phyloP scores from a whole-genome alignment of 1,140 invertebrate genomes.

The Sycophila sp. region DNA sequence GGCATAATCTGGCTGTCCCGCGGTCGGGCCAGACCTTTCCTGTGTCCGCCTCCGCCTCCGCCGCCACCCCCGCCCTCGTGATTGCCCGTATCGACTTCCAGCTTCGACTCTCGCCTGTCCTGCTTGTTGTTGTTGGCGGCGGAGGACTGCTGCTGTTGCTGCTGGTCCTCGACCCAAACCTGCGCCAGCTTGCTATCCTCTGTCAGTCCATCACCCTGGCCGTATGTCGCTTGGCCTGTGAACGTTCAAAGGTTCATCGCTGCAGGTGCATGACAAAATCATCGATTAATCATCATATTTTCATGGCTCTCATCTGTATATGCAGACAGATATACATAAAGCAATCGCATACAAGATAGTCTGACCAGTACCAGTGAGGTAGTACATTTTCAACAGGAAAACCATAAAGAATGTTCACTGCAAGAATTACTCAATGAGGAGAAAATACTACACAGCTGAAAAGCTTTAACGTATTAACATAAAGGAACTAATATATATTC shows the following conservation, averaged over 20 bases:
- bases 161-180: slow-evolving; percentile 40
- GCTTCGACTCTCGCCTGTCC: slow-evolving; percentile 31
- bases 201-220: slow-evolving; percentile 57
- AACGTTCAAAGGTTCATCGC: slow-evolving; percentile 19
- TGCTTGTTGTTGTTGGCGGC: slow-evolving; percentile 9
- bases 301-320: background rate
- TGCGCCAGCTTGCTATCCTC: slow-evolving; percentile 38
- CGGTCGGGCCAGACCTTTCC: slow-evolving; percentile 10
- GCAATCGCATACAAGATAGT: too few relatives aligned
- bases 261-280: background rate
- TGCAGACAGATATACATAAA: background rate
- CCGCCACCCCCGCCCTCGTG: slow-evolving; percentile 36
- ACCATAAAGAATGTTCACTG: too few relatives aligned
- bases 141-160: slow-evolving; percentile 12
- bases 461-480: too few relatives aligned
- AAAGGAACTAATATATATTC: too few relatives aligned
- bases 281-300: background rate
- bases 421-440: too few relatives aligned
- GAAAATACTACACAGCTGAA: too few relatives aligned
- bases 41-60: slow-evolving; percentile 45
- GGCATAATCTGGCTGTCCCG: slow-evolving; percentile 70
- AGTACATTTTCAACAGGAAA: too few relatives aligned
- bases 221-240: slow-evolving; percentile 44
- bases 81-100: slow-evolving; percentile 35
- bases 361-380: too few relatives aligned